Percentiles rank a stretch among this genome's conserved stretches.
These are phyloP conservation scores for Microtus oregoni DNA, from an alignment of 2,113 vertebrate genomes.

Conservation along the genomic window DNA sequence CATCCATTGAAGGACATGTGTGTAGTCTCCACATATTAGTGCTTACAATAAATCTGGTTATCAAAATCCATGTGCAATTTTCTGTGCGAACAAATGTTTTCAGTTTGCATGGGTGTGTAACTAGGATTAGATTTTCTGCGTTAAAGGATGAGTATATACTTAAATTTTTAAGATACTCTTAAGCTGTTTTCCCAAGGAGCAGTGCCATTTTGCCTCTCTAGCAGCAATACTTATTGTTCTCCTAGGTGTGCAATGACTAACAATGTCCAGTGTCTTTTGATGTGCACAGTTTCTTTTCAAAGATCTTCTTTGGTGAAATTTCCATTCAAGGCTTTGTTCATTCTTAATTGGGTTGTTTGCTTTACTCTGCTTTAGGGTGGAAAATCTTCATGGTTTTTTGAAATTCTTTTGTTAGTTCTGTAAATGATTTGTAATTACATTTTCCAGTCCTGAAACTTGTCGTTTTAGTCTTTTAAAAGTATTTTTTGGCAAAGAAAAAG, in stretches of 20 bases:
- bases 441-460: conserved; percentile 51
- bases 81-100: conserved; percentile 36
- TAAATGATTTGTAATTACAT: conserved; percentile 64
- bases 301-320: conserved; percentile 53
- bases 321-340: conserved; percentile 11
- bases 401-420: conserved; percentile 52
- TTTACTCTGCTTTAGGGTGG: conserved; percentile 53
- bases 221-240: neutral
- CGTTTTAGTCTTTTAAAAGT: conserved; percentile 73
- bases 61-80: conserved; percentile 18
- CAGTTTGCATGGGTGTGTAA: conserved; percentile 16
- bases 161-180: neutral
- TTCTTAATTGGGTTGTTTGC: conserved; percentile 47
- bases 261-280: conserved; percentile 29
- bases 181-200: conserved; percentile 55
- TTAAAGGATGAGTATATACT: neutral
- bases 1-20: neutral
- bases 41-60: conserved; percentile 42
- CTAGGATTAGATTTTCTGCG: neutral
- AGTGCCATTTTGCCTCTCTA: conserved; percentile 21
- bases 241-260: conserved; percentile 9
- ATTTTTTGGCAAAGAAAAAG: conserved; percentile 59
- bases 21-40: neutral
- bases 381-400: conserved; percentile 60
- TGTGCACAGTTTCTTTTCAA: conserved; percentile 41